These are phyloP conservation scores for Chrysolina haemoptera DNA, from an alignment of 2,888 invertebrate genomes.

Conservation along the genomic window DNA sequence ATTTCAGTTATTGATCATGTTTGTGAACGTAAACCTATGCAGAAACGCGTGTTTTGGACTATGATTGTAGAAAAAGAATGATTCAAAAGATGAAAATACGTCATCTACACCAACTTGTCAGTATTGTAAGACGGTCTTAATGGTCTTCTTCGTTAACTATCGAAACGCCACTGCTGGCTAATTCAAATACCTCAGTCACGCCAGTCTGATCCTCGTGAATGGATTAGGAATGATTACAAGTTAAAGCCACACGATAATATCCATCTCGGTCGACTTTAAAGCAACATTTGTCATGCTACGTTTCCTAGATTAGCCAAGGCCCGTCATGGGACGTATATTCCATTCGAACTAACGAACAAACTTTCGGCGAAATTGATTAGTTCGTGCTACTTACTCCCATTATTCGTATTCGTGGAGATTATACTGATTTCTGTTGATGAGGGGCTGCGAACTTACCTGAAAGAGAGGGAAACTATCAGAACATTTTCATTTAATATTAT, in stretches of 20 bases:
- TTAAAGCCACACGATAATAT: constrained; percentile 46
- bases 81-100: no score
- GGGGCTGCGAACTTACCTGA: constrained; percentile 23
- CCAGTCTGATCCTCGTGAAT: constrained; percentile 48
- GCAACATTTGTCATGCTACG: constrained; percentile 38
- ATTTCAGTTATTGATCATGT: no score
- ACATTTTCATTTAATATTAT: not conserved
- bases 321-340: constrained; percentile 24
- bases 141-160: not conserved
- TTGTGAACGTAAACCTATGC: no score
- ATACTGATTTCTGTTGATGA: constrained; percentile 7
- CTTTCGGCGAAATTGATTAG: constrained; percentile 15
- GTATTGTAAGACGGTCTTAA: no score
- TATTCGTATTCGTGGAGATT: constrained; percentile 20
- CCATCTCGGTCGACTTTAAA: constrained; percentile 36
- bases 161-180: constrained; percentile 25
- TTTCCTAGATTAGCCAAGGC: constrained; percentile 33
- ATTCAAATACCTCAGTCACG: constrained; percentile 43
- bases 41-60: no score
- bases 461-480: constrained; percentile 24
- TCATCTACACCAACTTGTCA: no score
- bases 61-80: no score
- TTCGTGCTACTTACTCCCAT: constrained; percentile 27
- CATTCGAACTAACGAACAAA: constrained; percentile 12
- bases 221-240: constrained; percentile 50